Evolutionary conservation across 2,888 invertebrate species (phyloP), one percentile per base, ranked within the genome.

Genomic region (Temnothorax unifasciatus): DNA sequence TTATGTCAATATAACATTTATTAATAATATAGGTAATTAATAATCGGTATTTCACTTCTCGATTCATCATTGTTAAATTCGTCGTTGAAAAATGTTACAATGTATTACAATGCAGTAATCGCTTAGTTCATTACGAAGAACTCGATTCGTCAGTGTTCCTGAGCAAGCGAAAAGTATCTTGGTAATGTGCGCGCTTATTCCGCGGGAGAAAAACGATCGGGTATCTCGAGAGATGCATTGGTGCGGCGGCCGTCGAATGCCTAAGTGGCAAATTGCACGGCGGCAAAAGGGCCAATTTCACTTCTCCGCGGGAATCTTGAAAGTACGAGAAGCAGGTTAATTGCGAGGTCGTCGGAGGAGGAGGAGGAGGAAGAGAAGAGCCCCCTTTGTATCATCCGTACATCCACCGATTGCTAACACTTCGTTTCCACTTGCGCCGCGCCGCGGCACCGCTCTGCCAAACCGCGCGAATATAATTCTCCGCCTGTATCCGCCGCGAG

Each of bases 291-390:
- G 76, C 64, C 74, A 64, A 83, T 86, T 83, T 75, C 82, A 54
- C 64, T 71, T 75, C 74, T 75, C 66, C 69, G 84, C 87, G 71
- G 54, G 68, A 50, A 57, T 77, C 75, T 87, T 81, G 84, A 90
- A 87, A 88, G 85, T 87, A 79, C 86, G 69, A 86, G 87, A 85
- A 85, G 83, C 50, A 76, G 89, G 91, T 91, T 91, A 91, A 91
- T 91, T 85, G 88, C 84, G 86, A 74, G 88, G 88, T 87, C 87
- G 88, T 25, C 38, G 64, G 8, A 18, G 34, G 38, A 18, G 38
- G 38, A 18, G 21, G 47, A 18, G 77, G 76, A 82, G 63, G 54
- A 73, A 18, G 63, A 41, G 41, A 64, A 25, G 25, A 66, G 61
- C 79, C 75, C 85, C 84, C 84, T 83, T 79, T 68, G 75, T 87